These are phyloP conservation scores for Xestia sexstrigata DNA, from an alignment of 2,888 invertebrate genomes.

Conservation along the genomic window DNA sequence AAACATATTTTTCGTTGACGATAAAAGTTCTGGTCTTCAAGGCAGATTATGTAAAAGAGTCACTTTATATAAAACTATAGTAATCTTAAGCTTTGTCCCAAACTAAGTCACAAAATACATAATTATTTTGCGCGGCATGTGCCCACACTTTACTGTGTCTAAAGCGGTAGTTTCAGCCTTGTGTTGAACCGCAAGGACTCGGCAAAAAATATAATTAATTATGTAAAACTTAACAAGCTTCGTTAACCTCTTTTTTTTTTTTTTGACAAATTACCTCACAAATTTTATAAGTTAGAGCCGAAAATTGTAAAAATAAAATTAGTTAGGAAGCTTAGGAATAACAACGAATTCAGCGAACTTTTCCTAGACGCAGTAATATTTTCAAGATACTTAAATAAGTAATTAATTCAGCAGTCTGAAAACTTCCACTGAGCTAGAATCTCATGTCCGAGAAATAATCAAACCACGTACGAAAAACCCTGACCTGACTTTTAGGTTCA, in stretches of 20 bases:
- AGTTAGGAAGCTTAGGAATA: background rate
- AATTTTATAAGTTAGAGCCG: background rate
- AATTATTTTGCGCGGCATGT: conserved; percentile 1
- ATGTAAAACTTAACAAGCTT: conserved; percentile 34
- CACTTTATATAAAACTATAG: background rate
- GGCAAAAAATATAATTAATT: conserved; percentile 10
- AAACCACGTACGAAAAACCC: conserved; percentile 40
- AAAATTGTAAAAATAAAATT: conserved; percentile 27
- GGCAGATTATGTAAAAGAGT: background rate
- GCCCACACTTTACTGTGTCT: background rate
- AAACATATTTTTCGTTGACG: background rate
- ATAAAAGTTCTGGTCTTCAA: background rate
- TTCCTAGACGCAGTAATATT: background rate
- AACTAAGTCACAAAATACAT: background rate
- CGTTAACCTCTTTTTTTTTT: conserved; percentile 8
- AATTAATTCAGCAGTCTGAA: background rate
- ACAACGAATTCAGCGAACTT: background rate
- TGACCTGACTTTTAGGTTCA: conserved; percentile 3
- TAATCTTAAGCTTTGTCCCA: background rate
- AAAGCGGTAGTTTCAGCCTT: background rate
- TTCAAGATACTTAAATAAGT: background rate
- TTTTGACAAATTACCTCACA: background rate
- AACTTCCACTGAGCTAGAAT: background rate
- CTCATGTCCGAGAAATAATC: conserved; percentile 30
- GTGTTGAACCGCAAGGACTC: conserved; percentile 7